Evolutionary conservation across 2,113 vertebrate species (phyloP).

Genomic region (Ceyx melanurus): DNA sequence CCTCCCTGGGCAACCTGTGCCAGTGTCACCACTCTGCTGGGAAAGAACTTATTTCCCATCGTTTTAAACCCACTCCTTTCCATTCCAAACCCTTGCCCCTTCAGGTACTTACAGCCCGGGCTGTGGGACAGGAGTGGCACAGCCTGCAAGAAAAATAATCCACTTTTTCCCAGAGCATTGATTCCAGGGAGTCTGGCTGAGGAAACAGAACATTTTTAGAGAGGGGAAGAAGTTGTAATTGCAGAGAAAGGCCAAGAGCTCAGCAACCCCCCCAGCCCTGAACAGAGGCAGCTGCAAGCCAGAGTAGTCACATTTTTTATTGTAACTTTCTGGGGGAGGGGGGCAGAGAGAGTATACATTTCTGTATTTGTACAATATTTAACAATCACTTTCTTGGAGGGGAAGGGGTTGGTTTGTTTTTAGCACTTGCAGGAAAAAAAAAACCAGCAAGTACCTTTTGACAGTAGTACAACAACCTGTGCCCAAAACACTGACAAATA

Average conservation of each 20-base stretch:
- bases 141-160: neutral
- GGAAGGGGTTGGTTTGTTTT: slow-evolving; percentile 53
- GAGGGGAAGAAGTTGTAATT: neutral
- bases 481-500: slow-evolving; percentile 83
- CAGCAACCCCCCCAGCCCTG: too few relatives aligned
- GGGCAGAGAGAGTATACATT: slow-evolving; percentile 87
- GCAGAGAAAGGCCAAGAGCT: neutral
- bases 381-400: slow-evolving; percentile 85
- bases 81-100: too few relatives aligned
- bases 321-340: slow-evolving; percentile 70
- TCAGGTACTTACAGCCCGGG: neutral
- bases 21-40: too few relatives aligned
- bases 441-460: slow-evolving; percentile 80
- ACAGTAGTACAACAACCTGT: slow-evolving; percentile 87
- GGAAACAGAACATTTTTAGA: neutral
- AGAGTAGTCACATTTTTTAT: slow-evolving; percentile 87
- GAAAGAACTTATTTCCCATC: too few relatives aligned
- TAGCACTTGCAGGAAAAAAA: slow-evolving; percentile 82
- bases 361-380: slow-evolving; percentile 91
- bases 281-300: slow-evolving; percentile 47
- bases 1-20: too few relatives aligned
- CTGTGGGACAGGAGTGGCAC: neutral
- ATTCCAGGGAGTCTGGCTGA: neutral
- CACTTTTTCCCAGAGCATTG: neutral
- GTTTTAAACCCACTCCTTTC: too few relatives aligned